Base-by-base conservation (phyloP, 1,140 invertebrate species). In the Meteorus sp. region DNA sequence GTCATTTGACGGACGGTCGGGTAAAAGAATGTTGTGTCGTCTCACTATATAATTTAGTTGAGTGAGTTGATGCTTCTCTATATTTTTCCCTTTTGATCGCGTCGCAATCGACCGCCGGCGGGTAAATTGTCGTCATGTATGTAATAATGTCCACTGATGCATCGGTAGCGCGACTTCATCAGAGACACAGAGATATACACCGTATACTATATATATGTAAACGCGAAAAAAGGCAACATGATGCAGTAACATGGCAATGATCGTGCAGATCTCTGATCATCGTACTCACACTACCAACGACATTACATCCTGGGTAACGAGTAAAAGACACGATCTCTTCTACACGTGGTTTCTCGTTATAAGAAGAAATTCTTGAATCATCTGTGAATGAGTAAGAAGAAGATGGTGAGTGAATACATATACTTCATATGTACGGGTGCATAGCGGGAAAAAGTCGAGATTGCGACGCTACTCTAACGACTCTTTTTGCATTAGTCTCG, bases 201-300 rank as follows among this genome's bases (percentile, higher is more conserved):
- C n/a, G n/a, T n/a, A n/a, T n/a, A n/a, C n/a, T n/a, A n/a, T n/a
- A n/a, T n/a, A n/a, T n/a, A n/a, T n/a, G n/a, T n/a, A n/a, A n/a
- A n/a, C n/a, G 37, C 67, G 62, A 65, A 69, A 63, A 69, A 69
- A n/a, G n/a, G n/a, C n/a, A n/a, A n/a, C n/a, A n/a, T n/a, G 31
- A 11, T 52, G 55, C 50, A 60, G 61, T 58, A 67, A 70, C 60
- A 63, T 56, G 66, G 72, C 64, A 64, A 68, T 73, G 70, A 72
- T 73, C 63, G 65, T 22, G 37, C 31, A 27, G 35, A 11, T 13
- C 61, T 59, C 63, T 66, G 71, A 74, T 68, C 62, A 67, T 62
- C 63, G 58, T n/a, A n/a, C n/a, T n/a, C n/a, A n/a, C 23, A 11
- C 66, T 64, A 60, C 63, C 61, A 68, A 51, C 62, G 44, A 31